Percentiles rank a stretch among this genome's conserved stretches.
Evolutionary conservation across 2,797 vertebrate species (phyloP).

Genomic region (Galaxias olidus): DNA sequence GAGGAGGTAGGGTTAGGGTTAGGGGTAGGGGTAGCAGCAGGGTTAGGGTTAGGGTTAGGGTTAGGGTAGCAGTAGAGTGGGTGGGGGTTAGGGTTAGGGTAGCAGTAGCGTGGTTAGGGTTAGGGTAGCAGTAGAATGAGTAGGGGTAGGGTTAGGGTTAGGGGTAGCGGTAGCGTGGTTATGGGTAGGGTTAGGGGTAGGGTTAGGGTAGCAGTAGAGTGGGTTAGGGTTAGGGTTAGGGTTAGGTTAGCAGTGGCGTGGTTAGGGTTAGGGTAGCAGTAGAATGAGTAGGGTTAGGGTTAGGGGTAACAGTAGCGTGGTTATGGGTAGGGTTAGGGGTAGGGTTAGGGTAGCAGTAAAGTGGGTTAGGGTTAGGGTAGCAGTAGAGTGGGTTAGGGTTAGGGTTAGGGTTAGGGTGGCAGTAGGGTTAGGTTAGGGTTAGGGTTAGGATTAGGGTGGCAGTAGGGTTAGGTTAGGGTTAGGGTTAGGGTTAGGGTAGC

Average conservation of each 20-base stretch:
- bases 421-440: neutral
- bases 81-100: neutral
- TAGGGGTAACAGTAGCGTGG: too few species aligned
- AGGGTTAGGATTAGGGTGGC: neutral
- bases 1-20: neutral
- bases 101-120: too few species aligned
- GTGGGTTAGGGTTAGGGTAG: constrained; percentile 3
- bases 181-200: neutral
- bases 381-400: neutral
- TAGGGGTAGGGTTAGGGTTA: neutral
- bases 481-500: neutral
- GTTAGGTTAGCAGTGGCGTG: too few species aligned
- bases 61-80: neutral
- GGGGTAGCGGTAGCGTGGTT: neutral
- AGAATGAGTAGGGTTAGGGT: neutral
- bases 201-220: constrained; percentile 1
- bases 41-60: neutral
- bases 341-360: too few species aligned
- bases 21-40: neutral
- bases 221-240: neutral
- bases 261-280: constrained; percentile 3
- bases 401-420: neutral
- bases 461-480: neutral
- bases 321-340: neutral
- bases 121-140: neutral